Conservation (phyloP, 2,113 vertebrate genomes). For the Melanocharis versteri region DNA sequence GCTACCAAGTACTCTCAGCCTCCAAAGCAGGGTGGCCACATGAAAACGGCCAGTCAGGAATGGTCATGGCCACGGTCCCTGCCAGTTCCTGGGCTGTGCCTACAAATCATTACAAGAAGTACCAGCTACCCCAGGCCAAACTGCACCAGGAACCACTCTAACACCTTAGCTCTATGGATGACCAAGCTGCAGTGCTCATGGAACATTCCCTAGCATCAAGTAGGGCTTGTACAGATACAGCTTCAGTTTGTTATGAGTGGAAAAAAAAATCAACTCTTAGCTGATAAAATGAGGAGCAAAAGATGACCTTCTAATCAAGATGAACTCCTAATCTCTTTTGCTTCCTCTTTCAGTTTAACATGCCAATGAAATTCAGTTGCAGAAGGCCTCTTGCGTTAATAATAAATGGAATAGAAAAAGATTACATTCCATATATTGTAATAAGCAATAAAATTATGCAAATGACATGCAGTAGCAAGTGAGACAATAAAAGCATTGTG, state of each 20-base stretch:
- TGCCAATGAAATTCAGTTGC: background rate
- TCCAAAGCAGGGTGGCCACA: background rate
- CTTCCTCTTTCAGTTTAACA: background rate
- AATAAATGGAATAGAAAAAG: background rate
- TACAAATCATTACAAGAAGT: rapidly evolving
- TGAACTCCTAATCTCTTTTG: background rate
- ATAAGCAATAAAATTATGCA: constrained; percentile 20
- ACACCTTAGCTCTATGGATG: background rate
- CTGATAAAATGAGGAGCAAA: background rate
- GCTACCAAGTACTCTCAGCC: background rate
- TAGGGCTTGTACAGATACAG: background rate
- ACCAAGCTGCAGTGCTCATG: background rate
- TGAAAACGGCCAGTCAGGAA: background rate
- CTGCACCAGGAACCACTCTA: background rate
- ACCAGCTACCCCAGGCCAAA: background rate
- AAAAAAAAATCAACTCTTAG: background rate
- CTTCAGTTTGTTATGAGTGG: background rate
- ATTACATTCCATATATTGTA: constrained; percentile 7
- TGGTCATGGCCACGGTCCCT: rapidly evolving
- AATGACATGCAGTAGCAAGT: background rate
- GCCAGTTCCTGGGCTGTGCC: background rate
- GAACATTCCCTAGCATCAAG: background rate
- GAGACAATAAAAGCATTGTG: constrained; percentile 36
- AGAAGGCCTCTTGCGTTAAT: background rate
- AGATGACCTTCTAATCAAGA: background rate